These are phyloP conservation scores for Salvelinus alpinus DNA, from an alignment of 2,113 vertebrate species.

Conservation along the genomic window DNA sequence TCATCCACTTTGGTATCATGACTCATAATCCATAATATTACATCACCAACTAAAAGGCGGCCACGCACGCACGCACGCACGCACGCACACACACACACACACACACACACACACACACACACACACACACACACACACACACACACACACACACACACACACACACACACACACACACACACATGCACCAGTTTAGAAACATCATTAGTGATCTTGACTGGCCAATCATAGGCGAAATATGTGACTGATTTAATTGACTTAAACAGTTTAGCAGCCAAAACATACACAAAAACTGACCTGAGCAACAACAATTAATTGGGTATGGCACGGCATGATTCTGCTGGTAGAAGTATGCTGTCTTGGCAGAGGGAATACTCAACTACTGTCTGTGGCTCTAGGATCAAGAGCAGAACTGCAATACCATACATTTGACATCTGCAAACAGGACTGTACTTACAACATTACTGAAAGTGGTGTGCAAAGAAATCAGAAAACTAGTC, in stretches of 20 bases:
- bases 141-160: too few species aligned
- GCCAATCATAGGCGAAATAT: too few species aligned
- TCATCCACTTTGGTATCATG: not conserved
- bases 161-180: too few species aligned
- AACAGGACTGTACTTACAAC: not conserved
- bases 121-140: too few species aligned
- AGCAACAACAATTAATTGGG: not conserved
- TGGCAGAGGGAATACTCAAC: constrained; percentile 9
- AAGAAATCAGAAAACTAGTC: constrained; percentile 3
- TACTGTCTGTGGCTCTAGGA: not conserved
- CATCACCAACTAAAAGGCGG: not conserved
- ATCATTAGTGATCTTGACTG: constrained; percentile 17
- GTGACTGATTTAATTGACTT: not conserved
- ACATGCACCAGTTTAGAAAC: constrained; percentile 41
- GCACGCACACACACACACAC: not conserved
- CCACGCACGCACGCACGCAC: not conserved
- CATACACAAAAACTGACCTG: not conserved
- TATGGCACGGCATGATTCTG: not conserved
- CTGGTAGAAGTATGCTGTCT: not conserved
- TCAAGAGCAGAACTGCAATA: not conserved
- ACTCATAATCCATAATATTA: not conserved
- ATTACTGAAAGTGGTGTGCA: not conserved
- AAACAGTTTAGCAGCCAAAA: not conserved
- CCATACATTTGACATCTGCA: not conserved
- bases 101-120: too few species aligned